Percentiles rank a stretch among this genome's conserved stretches.
phyloP scores from a whole-genome alignment of 2,797 vertebrate species.

The Enteromius viviparus region DNA sequence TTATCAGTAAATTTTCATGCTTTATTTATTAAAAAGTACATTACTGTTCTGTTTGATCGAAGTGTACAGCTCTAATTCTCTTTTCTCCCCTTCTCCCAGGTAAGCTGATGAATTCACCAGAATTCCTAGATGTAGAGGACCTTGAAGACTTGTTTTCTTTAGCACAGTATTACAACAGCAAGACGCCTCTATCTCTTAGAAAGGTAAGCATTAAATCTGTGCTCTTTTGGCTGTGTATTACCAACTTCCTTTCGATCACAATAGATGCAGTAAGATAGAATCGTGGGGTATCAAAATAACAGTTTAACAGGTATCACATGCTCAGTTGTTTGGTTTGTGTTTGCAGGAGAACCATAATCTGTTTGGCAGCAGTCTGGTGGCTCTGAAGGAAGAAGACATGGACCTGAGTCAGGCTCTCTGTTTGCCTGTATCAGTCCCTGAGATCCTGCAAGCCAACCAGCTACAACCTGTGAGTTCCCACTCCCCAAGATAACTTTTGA shows the following conservation, averaged over 20 bases:
- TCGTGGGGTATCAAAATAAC: not conserved
- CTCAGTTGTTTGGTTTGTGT: slow-evolving; percentile 7
- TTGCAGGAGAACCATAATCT: slow-evolving; percentile 93
- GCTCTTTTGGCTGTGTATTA: not conserved
- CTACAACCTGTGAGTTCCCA: slow-evolving; percentile 84
- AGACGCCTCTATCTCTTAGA: slow-evolving; percentile 94
- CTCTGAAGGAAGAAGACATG: slow-evolving; percentile 93
- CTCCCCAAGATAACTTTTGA: not conserved
- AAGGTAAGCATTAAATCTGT: slow-evolving; percentile 79
- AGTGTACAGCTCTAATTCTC: not conserved
- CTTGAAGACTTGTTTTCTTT: slow-evolving; percentile 94
- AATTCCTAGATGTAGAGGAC: slow-evolving; percentile 88
- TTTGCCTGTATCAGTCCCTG: slow-evolving; percentile 92
- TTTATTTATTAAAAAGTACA: not conserved
- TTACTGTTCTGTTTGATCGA: not conserved
- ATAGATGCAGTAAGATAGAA: not conserved
- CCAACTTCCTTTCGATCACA: not conserved
- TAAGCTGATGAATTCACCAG: slow-evolving; percentile 87
- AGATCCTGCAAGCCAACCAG: slow-evolving; percentile 98
- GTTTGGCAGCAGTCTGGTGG: slow-evolving; percentile 94
- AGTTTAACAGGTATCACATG: not conserved
- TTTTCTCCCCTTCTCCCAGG: slow-evolving; percentile 73
- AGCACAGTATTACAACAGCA: slow-evolving; percentile 97
- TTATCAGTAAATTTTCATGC: slow-evolving; percentile 83
- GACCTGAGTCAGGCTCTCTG: slow-evolving; percentile 96